Conservation (phyloP, 2,113 vertebrate genomes). For the Benitochromis conjunctus region DNA sequence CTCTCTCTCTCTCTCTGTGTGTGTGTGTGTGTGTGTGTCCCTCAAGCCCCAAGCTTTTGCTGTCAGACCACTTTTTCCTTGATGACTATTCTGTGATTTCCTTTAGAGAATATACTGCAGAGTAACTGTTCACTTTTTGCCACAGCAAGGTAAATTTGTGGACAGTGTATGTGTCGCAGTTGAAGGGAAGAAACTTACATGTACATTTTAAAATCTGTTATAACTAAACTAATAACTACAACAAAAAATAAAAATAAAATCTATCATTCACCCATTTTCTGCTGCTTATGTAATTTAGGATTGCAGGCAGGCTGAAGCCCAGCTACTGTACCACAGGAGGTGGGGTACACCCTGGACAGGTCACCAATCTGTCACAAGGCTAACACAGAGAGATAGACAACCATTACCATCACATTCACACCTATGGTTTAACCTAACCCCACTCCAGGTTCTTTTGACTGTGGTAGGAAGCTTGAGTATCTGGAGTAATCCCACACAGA, state of each 20-base stretch:
- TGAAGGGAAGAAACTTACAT: background rate
- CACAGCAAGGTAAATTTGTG: background rate
- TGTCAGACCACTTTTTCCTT: conserved; percentile 30
- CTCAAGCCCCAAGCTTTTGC: conserved; percentile 9
- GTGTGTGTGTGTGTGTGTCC: background rate
- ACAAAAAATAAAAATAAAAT: background rate
- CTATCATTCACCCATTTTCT: background rate
- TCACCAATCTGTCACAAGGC: background rate
- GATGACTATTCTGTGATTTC: conserved; percentile 13
- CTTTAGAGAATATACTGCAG: background rate
- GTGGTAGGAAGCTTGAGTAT: background rate
- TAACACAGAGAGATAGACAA: background rate
- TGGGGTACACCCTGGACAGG: background rate
- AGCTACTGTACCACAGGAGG: background rate
- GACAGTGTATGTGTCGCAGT: background rate
- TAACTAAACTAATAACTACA: background rate
- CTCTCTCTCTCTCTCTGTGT: background rate
- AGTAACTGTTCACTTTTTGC: background rate
- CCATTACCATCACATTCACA: background rate
- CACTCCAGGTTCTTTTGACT: background rate
- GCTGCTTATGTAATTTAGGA: background rate
- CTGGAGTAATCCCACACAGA: background rate
- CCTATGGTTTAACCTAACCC: background rate
- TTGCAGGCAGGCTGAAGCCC: background rate
- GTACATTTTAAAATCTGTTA: background rate